Conservation (phyloP, 1,140 invertebrate species). For the Bombus waltoni region DNA sequence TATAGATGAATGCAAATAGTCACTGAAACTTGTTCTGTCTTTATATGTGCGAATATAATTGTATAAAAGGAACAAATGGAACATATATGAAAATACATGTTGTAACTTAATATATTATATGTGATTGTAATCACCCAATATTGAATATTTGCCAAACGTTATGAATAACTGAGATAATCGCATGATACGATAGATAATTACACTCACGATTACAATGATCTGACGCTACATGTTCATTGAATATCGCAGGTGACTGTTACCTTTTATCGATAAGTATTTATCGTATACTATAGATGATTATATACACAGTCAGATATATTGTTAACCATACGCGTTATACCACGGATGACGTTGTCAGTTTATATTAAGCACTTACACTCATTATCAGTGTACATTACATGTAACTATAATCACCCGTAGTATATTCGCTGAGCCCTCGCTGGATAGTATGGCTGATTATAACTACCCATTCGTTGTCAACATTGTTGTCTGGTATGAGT, state of each 20-base stretch:
- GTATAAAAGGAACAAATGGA: too few relatives aligned
- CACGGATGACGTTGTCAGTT: neutral
- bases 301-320: neutral
- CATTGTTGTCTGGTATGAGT: neutral
- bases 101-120: neutral
- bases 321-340: neutral
- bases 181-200: too few relatives aligned
- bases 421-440: neutral
- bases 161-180: neutral
- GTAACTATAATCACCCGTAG: neutral
- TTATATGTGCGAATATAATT: too few relatives aligned
- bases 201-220: neutral
- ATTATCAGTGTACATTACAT: neutral
- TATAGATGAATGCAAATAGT: too few relatives aligned
- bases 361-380: neutral
- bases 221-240: neutral
- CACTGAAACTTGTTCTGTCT: too few relatives aligned
- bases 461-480: neutral
- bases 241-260: neutral
- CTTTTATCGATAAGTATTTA: neutral
- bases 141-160: neutral
- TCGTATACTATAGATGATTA: neutral
- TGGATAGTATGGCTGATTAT: neutral
- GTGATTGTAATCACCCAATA: neutral
- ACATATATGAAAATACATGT: too few relatives aligned